Evolutionary conservation across 2,888 invertebrate genomes (phyloP).

Genomic region (Lepidocyrtinus sp.): DNA sequence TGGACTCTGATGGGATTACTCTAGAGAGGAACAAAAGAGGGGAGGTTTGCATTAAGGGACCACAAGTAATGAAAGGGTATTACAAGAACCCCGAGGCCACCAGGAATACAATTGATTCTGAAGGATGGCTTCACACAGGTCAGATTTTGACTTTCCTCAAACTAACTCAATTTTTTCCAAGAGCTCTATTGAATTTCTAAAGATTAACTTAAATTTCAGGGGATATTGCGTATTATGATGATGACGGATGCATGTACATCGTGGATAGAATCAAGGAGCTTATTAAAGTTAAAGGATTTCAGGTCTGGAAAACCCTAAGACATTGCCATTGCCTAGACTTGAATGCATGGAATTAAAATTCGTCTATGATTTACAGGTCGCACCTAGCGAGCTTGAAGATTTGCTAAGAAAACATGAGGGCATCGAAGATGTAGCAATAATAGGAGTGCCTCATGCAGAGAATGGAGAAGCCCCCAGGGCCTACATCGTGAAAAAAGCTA

Average conservation of each 20-base stretch:
- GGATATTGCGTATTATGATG: slow-evolving; percentile 77
- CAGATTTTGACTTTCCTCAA: slow-evolving; percentile 71
- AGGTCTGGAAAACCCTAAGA: slow-evolving; percentile 68
- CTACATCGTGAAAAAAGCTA: slow-evolving; percentile 78
- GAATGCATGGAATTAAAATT: neutral
- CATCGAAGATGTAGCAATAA: slow-evolving; percentile 87
- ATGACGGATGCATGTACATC: slow-evolving; percentile 82
- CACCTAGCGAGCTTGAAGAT: slow-evolving; percentile 90
- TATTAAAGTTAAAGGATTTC: slow-evolving; percentile 75
- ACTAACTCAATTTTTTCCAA: slow-evolving; percentile 5
- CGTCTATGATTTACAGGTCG: slow-evolving; percentile 77
- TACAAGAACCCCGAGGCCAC: slow-evolving; percentile 84
- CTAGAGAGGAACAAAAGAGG: slow-evolving; percentile 80
- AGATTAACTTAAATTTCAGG: too few relatives aligned
- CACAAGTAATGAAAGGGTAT: slow-evolving; percentile 87
- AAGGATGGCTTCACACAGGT: slow-evolving; percentile 89
- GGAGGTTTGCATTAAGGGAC: slow-evolving; percentile 82
- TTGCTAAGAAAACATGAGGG: slow-evolving; percentile 81
- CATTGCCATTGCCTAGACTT: neutral
- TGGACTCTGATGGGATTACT: slow-evolving; percentile 76
- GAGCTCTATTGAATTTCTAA: too few relatives aligned
- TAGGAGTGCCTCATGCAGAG: slow-evolving; percentile 76
- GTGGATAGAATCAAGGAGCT: slow-evolving; percentile 86
- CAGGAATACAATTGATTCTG: slow-evolving; percentile 80
- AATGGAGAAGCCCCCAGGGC: slow-evolving; percentile 85